A percentile compares a stretch with the other conserved stretches of the same genome.
Evolutionary conservation across 2,888 invertebrate genomes (phyloP).

Genomic region (Mayetiola destructor): DNA sequence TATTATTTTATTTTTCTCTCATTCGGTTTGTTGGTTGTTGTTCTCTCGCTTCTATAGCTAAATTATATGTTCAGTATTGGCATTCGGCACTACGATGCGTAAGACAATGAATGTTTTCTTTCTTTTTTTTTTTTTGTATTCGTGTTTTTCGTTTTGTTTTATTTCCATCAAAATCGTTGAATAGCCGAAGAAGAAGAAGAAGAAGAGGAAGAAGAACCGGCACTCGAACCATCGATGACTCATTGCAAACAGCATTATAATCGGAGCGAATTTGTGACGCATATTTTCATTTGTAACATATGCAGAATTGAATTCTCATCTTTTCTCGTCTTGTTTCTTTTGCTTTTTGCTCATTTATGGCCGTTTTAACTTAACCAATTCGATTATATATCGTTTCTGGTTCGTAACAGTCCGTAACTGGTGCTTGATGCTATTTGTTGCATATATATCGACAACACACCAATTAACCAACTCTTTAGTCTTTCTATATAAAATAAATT

Average conservation of each 20-base stretch:
- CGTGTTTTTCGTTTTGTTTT: neutral
- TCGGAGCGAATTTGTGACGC: neutral
- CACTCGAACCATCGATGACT: conserved; percentile 4
- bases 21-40: neutral
- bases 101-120: neutral
- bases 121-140: too few relatives aligned
- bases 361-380: too few relatives aligned
- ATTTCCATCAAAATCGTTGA: neutral
- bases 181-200: neutral
- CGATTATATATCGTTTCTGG: too few relatives aligned
- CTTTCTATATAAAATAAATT: too few relatives aligned
- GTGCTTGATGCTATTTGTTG: neutral
- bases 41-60: too few relatives aligned
- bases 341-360: neutral
- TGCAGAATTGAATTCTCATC: neutral
- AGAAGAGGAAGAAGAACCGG: conserved; percentile 2
- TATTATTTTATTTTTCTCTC: neutral
- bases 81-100: neutral
- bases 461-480: neutral
- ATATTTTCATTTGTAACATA: neutral
- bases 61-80: conserved; percentile 5
- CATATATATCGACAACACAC: neutral
- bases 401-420: conserved; percentile 7
- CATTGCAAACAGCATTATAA: neutral
- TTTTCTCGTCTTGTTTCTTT: neutral